Evolutionary conservation across 2,888 invertebrate species (phyloP), one percentile per base, ranked within the genome.

Genomic region (Melangyna quadrimaculata): DNA sequence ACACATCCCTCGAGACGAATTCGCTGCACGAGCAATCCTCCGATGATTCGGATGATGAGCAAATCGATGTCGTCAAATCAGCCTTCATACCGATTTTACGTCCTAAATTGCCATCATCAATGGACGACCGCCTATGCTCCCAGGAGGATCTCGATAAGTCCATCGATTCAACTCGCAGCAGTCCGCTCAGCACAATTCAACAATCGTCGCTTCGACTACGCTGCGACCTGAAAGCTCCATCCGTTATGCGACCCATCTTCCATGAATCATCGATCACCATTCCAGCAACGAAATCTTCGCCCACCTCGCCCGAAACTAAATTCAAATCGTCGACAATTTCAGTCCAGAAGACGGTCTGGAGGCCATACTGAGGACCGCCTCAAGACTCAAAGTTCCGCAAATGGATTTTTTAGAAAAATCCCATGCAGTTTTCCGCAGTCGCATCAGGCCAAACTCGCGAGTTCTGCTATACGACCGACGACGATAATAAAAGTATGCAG

Each of bases 51-150:
- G 95, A 95, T 59, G 95, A 95, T 79, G 95, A 95, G 89, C 94
- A 95, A 75, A 95, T 95, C 88, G 96, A 95, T 89, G 96, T 96
- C 27, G 96, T 96, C 0, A 95, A 95, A 89, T 96, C 96, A 0
- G 96, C 96, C 2, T 96, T 95, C 91, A 94, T 95, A 63, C 95
- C 95, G 24, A 95, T 95, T 70, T 93, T 91, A 19, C 87, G 90
- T n/a, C 90, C 91, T 8, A 93, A 93, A 89, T 92, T 93, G 37
- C 82, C 87, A 19, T 35, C 92, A 75, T 35, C 92, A 75, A 87
- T 84, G 83, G 80, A 73, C 93, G 93, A 89, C 91, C 93, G 88
- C 77, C 45, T 88, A 65, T 72, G 77, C 55, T 29, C 77, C 5
- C 74, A 86, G 19, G 89, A 90, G 6, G 90, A 91, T 51, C 87